These are phyloP conservation scores for Agrypnia vestita DNA, from an alignment of 1,140 invertebrate genomes.

Conservation along the genomic window DNA sequence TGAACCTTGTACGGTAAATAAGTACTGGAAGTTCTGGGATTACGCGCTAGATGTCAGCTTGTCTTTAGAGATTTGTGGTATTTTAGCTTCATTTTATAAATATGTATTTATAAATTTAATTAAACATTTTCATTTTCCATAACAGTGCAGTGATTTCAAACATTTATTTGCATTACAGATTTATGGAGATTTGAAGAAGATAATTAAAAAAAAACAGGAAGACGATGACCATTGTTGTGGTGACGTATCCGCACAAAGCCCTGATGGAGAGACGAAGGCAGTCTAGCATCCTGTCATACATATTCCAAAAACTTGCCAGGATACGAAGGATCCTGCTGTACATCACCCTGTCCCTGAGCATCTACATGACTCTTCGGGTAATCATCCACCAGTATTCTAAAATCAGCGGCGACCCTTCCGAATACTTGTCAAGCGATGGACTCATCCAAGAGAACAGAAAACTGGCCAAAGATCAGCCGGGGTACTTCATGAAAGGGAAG, in stretches of 20 bases:
- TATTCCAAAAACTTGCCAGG: neutral
- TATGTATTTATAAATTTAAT: no score
- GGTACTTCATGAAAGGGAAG: conserved; percentile 72
- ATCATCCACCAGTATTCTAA: conserved; percentile 60
- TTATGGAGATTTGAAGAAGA: neutral
- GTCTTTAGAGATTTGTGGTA: no score
- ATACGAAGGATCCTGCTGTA: conserved; percentile 54
- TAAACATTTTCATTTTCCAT: no score
- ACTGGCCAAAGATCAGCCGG: conserved; percentile 67
- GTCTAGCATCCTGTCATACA: neutral
- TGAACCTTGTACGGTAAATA: no score
- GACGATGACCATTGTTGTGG: neutral
- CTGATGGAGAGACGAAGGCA: no score
- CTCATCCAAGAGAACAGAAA: conserved; percentile 65
- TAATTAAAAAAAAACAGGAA: neutral
- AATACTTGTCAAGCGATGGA: conserved; percentile 63
- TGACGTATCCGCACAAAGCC: no score
- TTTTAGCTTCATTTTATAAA: no score
- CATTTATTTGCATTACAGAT: neutral
- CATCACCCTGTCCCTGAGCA: conserved; percentile 57
- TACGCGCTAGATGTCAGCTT: no score
- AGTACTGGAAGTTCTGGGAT: no score
- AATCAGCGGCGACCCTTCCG: conserved; percentile 63
- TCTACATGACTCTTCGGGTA: conserved; percentile 62
- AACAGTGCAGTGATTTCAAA: no score